Conservation (phyloP, 2,113 vertebrate species). For the Glareola pratincola region DNA sequence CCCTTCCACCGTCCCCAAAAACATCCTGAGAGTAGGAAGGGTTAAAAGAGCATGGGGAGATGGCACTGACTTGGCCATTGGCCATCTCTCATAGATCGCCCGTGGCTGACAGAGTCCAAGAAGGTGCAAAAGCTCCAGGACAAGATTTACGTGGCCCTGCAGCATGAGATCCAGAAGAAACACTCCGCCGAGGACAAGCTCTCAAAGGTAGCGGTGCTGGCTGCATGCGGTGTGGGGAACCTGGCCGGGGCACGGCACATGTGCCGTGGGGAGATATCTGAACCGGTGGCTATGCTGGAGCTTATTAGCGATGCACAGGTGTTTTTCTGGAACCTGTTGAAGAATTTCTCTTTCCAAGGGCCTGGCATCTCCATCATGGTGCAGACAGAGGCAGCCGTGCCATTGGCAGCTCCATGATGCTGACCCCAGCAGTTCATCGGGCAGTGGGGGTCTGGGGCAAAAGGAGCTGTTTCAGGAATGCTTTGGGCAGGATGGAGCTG, state of each 20-base stretch:
- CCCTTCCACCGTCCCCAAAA: fast-evolving
- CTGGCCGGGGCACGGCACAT: fast-evolving
- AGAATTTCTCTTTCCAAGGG: not conserved
- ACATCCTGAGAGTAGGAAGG: not conserved
- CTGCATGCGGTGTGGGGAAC: fast-evolving
- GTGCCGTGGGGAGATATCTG: not conserved
- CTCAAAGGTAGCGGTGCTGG: slow-evolving; percentile 73
- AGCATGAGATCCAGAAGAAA: slow-evolving; percentile 84
- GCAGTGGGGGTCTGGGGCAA: not conserved
- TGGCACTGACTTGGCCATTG: not conserved
- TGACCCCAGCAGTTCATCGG: not conserved
- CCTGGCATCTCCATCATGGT: fast-evolving
- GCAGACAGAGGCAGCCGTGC: not conserved
- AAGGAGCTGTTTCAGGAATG: not conserved
- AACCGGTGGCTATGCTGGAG: not conserved
- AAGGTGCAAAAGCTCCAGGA: slow-evolving; percentile 90
- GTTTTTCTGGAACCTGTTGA: not conserved
- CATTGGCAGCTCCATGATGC: fast-evolving
- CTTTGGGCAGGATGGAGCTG: not conserved
- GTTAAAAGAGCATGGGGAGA: not conserved
- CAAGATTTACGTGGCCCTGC: slow-evolving; percentile 85
- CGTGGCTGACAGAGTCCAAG: slow-evolving; percentile 84
- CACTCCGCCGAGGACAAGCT: slow-evolving; percentile 82
- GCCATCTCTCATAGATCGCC: slow-evolving; percentile 71
- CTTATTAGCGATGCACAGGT: fast-evolving